Conservation (phyloP, 2,888 invertebrate species). For the Hyles lineata region DNA sequence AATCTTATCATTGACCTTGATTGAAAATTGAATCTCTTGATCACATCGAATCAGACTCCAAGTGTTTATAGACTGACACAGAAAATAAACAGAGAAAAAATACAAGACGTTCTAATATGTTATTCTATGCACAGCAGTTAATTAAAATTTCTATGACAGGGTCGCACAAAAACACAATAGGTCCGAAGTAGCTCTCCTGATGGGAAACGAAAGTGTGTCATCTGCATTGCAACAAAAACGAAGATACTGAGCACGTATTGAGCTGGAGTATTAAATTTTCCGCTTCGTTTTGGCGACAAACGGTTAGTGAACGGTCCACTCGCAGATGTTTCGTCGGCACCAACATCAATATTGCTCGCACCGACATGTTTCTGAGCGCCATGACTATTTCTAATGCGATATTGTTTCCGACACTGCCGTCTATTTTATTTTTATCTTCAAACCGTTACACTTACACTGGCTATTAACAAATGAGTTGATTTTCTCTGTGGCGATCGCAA, state of each 20-base stretch:
- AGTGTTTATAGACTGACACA: slow-evolving; percentile 47
- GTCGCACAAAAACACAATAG: slow-evolving; percentile 53
- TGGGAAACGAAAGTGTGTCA: slow-evolving; percentile 75
- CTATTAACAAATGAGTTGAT: neutral
- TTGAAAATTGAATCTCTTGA: slow-evolving; percentile 54
- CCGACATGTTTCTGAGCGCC: slow-evolving; percentile 7
- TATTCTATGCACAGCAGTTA: slow-evolving; percentile 56
- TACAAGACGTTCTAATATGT: slow-evolving; percentile 50
- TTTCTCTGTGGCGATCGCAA: neutral
- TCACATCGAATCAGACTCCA: slow-evolving; percentile 51
- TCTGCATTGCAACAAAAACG: slow-evolving; percentile 66
- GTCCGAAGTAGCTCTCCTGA: slow-evolving; percentile 53
- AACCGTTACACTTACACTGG: neutral
- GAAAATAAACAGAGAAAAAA: slow-evolving; percentile 43
- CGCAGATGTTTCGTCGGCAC: slow-evolving; percentile 45
- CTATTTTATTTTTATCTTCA: slow-evolving; percentile 3
- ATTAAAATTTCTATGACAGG: slow-evolving; percentile 61
- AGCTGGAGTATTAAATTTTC: slow-evolving; percentile 78
- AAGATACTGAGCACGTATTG: slow-evolving; percentile 77
- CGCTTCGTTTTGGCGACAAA: slow-evolving; percentile 78
- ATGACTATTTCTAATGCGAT: slow-evolving; percentile 7
- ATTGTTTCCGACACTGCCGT: neutral
- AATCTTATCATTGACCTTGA: slow-evolving; percentile 49
- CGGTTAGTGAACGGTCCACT: slow-evolving; percentile 69
- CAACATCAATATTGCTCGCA: slow-evolving; percentile 27